Evolutionary conservation across 2,113 vertebrate species (phyloP).

Genomic region (Ursus arctos): DNA sequence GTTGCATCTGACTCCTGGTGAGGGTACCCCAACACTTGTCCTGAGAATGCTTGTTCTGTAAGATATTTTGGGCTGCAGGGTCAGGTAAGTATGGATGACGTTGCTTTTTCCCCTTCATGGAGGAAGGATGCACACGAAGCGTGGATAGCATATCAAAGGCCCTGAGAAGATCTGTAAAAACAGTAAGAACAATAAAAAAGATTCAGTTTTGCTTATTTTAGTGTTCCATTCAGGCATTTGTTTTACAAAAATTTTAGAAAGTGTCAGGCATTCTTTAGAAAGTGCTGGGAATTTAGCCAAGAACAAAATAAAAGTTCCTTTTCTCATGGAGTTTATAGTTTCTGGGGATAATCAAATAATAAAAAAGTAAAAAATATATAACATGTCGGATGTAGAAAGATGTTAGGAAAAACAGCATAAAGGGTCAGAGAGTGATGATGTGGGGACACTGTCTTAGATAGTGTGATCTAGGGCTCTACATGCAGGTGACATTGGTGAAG

Average conservation of each 20-base stretch:
- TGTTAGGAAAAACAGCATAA: background rate
- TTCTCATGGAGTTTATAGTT: background rate
- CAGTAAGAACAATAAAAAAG: background rate
- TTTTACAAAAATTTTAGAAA: background rate
- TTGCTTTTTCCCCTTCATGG: background rate
- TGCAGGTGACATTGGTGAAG: background rate
- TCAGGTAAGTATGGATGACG: background rate
- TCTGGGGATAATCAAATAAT: background rate
- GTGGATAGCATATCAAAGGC: background rate
- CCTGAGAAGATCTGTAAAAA: background rate
- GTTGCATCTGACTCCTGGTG: rapidly evolving
- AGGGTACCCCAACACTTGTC: background rate
- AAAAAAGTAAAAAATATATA: background rate
- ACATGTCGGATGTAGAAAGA: background rate
- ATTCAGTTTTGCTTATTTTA: background rate
- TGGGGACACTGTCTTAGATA: background rate
- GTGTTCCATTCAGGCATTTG: background rate
- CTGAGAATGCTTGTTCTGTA: background rate
- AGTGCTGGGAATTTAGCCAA: background rate
- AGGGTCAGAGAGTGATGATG: background rate
- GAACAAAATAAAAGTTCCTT: background rate
- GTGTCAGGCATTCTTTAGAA: background rate
- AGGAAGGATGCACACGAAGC: background rate
- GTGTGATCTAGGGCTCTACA: background rate
- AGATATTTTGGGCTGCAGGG: background rate